A percentile compares a stretch with the other conserved stretches of the same genome.
These are phyloP conservation scores for Vulpes vulpes DNA, from an alignment of 2,113 vertebrate species.

Conservation along the genomic window DNA sequence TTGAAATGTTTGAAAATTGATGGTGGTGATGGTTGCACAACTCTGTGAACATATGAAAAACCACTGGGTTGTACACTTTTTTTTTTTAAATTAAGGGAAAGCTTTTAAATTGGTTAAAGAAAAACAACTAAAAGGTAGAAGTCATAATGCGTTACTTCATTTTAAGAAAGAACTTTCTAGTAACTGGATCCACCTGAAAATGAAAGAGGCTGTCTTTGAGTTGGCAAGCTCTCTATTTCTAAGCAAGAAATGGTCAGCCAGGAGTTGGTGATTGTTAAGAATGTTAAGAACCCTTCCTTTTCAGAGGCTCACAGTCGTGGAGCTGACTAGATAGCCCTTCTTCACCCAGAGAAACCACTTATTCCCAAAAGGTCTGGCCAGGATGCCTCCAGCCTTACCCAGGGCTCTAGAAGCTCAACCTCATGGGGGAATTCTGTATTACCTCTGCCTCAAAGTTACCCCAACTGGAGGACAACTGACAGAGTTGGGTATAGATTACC, in stretches of 20 bases:
- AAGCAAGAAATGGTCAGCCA: neutral
- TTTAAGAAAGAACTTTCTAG: neutral
- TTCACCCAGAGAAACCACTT: neutral
- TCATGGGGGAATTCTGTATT: neutral
- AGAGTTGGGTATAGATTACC: neutral
- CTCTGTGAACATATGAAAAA: neutral
- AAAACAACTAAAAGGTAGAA: neutral
- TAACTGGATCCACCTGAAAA: neutral
- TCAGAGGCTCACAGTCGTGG: neutral
- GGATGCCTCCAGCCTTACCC: neutral
- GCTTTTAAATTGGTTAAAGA: neutral
- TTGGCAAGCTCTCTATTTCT: neutral
- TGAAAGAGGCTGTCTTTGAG: neutral
- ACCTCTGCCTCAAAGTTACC: neutral
- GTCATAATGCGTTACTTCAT: neutral
- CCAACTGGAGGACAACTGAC: neutral
- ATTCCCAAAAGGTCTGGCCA: neutral
- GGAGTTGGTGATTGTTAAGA: neutral
- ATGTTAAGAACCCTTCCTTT: neutral
- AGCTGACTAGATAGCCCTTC: neutral
- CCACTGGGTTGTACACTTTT: neutral
- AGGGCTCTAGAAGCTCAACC: neutral
- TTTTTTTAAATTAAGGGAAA: neutral
- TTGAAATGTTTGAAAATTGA: neutral
- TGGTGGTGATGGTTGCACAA: neutral